Conservation (phyloP, 1,140 invertebrate genomes). For the Drosophila hydei region DNA sequence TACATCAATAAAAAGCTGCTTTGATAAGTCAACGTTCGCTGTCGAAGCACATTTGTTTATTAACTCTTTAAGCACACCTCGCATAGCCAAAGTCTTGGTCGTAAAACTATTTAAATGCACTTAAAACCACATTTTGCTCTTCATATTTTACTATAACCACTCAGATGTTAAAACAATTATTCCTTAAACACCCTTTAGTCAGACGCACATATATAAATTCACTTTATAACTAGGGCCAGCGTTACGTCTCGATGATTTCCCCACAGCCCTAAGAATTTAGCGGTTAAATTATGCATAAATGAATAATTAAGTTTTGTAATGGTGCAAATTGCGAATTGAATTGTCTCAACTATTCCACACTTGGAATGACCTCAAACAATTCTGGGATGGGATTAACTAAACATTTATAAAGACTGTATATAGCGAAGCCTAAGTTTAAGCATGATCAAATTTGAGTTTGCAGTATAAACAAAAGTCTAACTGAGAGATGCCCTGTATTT, state of each 20-base stretch:
- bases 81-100: too few species aligned
- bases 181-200: constrained; percentile 48
- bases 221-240: constrained; percentile 30
- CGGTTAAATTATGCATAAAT: constrained; percentile 76
- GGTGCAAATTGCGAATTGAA: constrained; percentile 81
- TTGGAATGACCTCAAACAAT: constrained; percentile 32
- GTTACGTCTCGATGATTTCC: constrained; percentile 61
- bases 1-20: too few species aligned
- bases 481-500: background rate
- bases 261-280: constrained; percentile 53
- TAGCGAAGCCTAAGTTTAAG: background rate
- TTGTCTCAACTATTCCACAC: constrained; percentile 64
- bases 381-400: background rate
- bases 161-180: constrained; percentile 2
- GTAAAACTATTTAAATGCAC: background rate
- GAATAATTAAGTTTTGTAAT: constrained; percentile 78
- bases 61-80: too few species aligned
- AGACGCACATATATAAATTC: background rate
- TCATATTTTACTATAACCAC: background rate
- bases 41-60: too few species aligned
- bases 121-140: background rate
- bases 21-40: too few species aligned
- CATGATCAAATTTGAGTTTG: background rate
- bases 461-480: background rate
- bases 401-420: background rate